Conservation (phyloP, 35 echinoderm and acorn worm genomes). For the Anneissia japonica region DNA sequence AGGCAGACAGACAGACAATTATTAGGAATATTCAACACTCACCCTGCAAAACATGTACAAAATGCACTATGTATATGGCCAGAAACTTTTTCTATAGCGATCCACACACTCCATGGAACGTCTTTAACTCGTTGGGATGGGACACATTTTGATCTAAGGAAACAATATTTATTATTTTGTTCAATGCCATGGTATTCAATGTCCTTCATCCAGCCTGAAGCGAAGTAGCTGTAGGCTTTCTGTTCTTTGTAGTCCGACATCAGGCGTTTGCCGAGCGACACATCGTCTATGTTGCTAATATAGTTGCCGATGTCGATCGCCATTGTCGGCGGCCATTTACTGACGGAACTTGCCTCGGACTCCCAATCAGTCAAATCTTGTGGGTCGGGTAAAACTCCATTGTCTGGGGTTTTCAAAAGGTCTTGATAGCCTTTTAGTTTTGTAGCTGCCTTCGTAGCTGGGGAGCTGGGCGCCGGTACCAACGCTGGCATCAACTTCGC, state of each 20-base stretch:
- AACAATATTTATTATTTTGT: neutral
- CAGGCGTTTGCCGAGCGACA: neutral
- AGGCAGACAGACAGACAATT: neutral
- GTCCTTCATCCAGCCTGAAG: constrained; percentile 30
- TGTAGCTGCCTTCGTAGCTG: neutral
- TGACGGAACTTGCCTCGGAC: neutral
- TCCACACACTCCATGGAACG: constrained; percentile 41
- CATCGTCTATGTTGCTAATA: constrained; percentile 16
- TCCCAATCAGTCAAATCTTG: constrained; percentile 6
- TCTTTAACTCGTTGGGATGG: constrained; percentile 22
- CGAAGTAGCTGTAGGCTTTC: constrained; percentile 43
- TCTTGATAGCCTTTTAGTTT: neutral
- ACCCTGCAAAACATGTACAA: constrained; percentile 57
- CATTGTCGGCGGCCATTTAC: constrained; percentile 48
- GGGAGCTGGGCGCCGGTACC: neutral
- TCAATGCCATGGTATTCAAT: constrained; percentile 2
- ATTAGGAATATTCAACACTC: neutral
- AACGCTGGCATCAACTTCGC: neutral
- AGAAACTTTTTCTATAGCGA: constrained; percentile 13
- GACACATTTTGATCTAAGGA: constrained; percentile 10
- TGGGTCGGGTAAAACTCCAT: constrained; percentile 12
- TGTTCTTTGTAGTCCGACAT: constrained; percentile 47
- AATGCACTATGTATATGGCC: constrained; percentile 19
- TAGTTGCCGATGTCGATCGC: constrained; percentile 36
- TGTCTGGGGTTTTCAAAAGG: neutral